These are phyloP conservation scores for Clanis bilineata DNA, from an alignment of 2,888 invertebrate genomes.

Conservation along the genomic window DNA sequence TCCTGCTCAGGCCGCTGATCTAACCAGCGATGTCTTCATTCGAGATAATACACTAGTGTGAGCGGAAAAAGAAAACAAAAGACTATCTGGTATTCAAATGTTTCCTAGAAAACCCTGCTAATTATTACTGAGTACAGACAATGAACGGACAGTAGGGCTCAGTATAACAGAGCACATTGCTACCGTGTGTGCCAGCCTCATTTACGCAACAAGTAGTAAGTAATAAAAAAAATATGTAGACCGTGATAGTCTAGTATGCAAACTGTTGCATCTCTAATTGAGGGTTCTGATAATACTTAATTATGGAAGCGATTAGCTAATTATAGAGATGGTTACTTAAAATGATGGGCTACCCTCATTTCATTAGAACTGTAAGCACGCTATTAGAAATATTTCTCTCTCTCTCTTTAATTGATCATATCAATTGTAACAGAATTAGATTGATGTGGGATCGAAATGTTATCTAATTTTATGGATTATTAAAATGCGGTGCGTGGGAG, in stretches of 20 bases:
- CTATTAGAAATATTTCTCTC: background rate
- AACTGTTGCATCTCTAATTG: background rate
- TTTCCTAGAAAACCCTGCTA: constrained; percentile 6
- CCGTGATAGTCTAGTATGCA: background rate
- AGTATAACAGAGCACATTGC: background rate
- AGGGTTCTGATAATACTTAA: background rate
- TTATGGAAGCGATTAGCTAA: background rate
- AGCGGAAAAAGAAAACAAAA: background rate
- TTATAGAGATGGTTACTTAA: background rate
- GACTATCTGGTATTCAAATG: background rate
- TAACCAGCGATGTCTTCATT: background rate
- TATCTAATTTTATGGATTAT: background rate
- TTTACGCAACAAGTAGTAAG: background rate
- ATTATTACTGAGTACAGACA: constrained; percentile 16
- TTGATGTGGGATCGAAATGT: background rate
- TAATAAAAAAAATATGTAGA: constrained; percentile 13
- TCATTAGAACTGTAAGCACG: too few relatives aligned
- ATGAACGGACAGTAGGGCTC: constrained; percentile 35
- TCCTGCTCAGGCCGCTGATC: too few relatives aligned
- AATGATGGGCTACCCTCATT: too few relatives aligned
- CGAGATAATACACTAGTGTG: background rate
- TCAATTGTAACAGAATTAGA: background rate
- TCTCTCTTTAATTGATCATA: too few relatives aligned
- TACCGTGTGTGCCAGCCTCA: background rate
- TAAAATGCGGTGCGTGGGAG: background rate